Evolutionary conservation across 2,888 invertebrate species (phyloP).

Genomic region (Noctua pronuba): DNA sequence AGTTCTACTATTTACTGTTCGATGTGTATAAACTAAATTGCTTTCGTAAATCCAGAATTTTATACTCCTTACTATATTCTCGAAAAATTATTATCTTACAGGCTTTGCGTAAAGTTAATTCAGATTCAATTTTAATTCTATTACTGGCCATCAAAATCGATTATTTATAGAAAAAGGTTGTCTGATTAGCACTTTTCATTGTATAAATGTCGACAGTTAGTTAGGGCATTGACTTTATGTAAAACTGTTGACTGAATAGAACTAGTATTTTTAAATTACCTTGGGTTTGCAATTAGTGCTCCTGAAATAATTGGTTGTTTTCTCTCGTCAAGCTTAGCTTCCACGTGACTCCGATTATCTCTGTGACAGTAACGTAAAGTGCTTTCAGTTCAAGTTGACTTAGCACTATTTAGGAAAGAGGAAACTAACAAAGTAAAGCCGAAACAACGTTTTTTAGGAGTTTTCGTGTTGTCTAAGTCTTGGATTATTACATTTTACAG

Average conservation of each 20-base stretch:
- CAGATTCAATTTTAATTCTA: not conserved
- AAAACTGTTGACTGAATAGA: not conserved
- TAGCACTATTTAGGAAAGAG: not conserved
- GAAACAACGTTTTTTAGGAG: not conserved
- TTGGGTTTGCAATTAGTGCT: conserved; percentile 10
- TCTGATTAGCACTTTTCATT: not conserved
- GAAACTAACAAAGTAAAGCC: conserved; percentile 5
- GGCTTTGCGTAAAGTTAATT: not conserved
- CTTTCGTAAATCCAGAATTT: not conserved
- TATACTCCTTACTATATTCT: not conserved
- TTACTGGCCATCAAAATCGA: not conserved
- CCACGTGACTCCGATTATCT: not conserved
- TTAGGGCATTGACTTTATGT: not conserved
- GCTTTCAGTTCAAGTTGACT: conserved; percentile 5
- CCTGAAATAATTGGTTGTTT: conserved; percentile 8
- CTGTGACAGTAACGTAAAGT: not conserved
- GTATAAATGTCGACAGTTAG: not conserved
- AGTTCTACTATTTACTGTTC: not conserved
- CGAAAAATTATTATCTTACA: not conserved
- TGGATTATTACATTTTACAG: not conserved
- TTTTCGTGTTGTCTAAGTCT: not conserved
- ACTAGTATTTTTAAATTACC: not conserved
- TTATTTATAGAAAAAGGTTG: too few species aligned
- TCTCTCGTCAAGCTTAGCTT: conserved; percentile 7
- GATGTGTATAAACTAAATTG: not conserved